phyloP scores from a whole-genome alignment of 2,888 invertebrate species.

The Pseudoips prasinana region DNA sequence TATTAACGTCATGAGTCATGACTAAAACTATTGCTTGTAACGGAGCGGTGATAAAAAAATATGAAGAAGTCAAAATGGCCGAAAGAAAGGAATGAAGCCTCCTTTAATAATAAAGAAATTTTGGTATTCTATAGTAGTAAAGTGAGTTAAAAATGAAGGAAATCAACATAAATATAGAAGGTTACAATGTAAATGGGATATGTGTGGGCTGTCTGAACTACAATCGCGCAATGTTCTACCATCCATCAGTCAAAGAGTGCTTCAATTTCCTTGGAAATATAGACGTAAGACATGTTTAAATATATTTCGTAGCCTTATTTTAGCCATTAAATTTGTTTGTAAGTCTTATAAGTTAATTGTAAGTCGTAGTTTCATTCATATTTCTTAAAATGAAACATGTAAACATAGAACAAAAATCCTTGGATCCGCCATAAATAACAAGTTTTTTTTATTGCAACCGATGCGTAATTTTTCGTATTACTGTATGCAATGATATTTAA shows the following conservation, averaged over 20 bases:
- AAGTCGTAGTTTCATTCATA: slow-evolving; percentile 31
- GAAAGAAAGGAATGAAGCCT: slow-evolving; percentile 71
- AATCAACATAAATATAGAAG: slow-evolving; percentile 75
- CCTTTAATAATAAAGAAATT: slow-evolving; percentile 50
- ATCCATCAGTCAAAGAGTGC: slow-evolving; percentile 53
- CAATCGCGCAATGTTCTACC: slow-evolving; percentile 65
- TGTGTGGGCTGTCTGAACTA: slow-evolving; percentile 74
- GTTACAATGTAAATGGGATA: slow-evolving; percentile 74
- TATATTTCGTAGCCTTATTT: neutral
- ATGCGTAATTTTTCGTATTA: too few relatives aligned
- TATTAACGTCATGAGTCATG: too few relatives aligned
- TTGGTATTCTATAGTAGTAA: slow-evolving; percentile 16
- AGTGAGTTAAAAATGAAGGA: slow-evolving; percentile 56
- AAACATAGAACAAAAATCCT: slow-evolving; percentile 63
- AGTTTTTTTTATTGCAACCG: slow-evolving; percentile 13
- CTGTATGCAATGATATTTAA: too few relatives aligned
- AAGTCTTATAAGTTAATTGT: neutral
- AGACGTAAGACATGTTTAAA: slow-evolving; percentile 54
- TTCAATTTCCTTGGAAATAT: slow-evolving; percentile 62
- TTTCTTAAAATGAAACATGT: slow-evolving; percentile 29
- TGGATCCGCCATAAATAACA: slow-evolving; percentile 55
- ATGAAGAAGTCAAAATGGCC: slow-evolving; percentile 56
- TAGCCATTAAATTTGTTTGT: neutral
- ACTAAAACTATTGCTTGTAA: too few relatives aligned
- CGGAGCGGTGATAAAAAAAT: too few relatives aligned